A percentile compares a stretch with the other conserved stretches of the same genome.
Conservation (phyloP, 35 echinoderm and acorn worm genomes). For the Lytechinus variegatus region DNA sequence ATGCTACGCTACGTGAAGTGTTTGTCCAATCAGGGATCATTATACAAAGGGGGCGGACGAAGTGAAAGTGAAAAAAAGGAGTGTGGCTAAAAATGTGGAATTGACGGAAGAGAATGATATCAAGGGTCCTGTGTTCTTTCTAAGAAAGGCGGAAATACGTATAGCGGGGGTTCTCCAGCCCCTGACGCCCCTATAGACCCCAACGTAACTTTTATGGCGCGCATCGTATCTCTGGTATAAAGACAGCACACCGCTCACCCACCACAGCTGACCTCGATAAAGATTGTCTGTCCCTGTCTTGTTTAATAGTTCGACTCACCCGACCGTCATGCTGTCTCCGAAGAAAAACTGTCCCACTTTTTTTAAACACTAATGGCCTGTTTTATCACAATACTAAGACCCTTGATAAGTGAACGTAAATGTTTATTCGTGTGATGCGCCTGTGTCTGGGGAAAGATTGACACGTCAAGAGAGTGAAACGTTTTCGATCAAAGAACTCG, state of each 20-base stretch:
- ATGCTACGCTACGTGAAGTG: not conserved
- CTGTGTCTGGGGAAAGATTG: not conserved
- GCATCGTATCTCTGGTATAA: not conserved
- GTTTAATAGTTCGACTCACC: constrained; percentile 32
- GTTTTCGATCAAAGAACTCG: not conserved
- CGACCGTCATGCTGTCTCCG: constrained; percentile 34
- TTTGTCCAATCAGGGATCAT: not conserved
- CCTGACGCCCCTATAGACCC: not conserved
- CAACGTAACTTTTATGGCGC: not conserved
- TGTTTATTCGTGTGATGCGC: constrained; percentile 30
- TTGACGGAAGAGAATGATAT: not conserved
- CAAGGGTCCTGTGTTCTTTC: too few relatives aligned
- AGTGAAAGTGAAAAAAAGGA: not conserved
- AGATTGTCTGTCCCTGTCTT: not conserved
- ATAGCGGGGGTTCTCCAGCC: too few relatives aligned
- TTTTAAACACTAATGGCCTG: constrained; percentile 42
- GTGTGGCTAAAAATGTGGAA: not conserved
- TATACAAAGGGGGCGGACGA: not conserved
- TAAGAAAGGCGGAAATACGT: too few relatives aligned
- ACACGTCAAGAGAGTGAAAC: not conserved
- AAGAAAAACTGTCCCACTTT: not conserved
- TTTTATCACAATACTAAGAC: constrained; percentile 42
- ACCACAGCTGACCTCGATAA: constrained; percentile 9
- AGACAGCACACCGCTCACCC: not conserved
- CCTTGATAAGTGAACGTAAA: constrained; percentile 44